Base-by-base conservation (phyloP, 2,888 invertebrate species). In the Tachina lurida region DNA sequence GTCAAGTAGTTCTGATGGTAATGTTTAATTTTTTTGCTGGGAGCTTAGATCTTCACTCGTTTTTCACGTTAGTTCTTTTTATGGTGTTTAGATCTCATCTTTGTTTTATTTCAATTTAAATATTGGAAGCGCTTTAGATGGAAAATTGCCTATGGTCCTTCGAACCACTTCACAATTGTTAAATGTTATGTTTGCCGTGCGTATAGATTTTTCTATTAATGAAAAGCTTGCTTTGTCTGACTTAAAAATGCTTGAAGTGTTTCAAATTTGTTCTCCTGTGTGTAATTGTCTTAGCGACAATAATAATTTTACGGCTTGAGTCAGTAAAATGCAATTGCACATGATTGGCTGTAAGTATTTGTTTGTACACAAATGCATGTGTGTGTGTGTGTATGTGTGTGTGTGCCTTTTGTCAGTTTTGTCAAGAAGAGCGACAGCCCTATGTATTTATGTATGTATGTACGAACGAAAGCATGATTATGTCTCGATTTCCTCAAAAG, bases 331-430 rank as follows among this genome's bases (percentile, higher is more conserved):
- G 13, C 22, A 5, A 1, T n/a, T 31, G 39, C 47, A 63, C 17
- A 54, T 56, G 71, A 79, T 70, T 78, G 77, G 60, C 58, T 78
- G 52, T 13, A 68, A 68, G 22, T 68, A 22, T 60, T 13, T 75
- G 43, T 13, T 19, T 74, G 49, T 63, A 54, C 19, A 39, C 10
- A 39, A 13, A 39, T 70, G 22, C 15, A 19, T 63, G 31, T n/a
- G 60, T 31, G 4, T 43, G 49, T 70, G 19, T 67, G 56, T 67
- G 63, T 19, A 58, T 22, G 22, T 22, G 52, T 43, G 49, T 70
- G 19, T 67, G 68, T 67, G 63, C 39, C 52, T 70, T 65, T 41
- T 83, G 73, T 77, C 60, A 78, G 73, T 76, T 58, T 79, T 65
- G 63, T 79, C 70, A 75, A 22, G 22, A 79, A 65, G 31, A 71